Conservation (phyloP, 2,113 vertebrate genomes). For the Merops nubicus region DNA sequence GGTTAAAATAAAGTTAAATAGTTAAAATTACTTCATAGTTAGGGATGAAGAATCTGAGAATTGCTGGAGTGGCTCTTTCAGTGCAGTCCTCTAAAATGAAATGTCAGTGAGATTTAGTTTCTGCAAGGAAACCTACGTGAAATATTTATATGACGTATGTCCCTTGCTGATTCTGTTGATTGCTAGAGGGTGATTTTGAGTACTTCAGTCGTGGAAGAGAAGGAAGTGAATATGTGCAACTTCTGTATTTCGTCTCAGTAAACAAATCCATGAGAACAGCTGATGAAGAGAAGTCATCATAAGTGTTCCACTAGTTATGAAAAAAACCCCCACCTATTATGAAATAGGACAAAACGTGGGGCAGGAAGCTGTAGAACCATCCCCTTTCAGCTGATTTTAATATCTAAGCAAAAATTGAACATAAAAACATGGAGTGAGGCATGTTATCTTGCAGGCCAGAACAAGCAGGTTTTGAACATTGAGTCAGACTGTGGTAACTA, state of each 20-base stretch:
- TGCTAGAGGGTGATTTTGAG: not conserved
- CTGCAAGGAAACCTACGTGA: not conserved
- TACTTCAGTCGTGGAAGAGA: not conserved
- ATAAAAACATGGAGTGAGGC: not conserved
- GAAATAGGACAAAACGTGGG: not conserved
- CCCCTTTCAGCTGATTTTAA: not conserved
- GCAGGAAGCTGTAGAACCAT: not conserved
- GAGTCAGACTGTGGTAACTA: not conserved
- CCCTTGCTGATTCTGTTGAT: not conserved
- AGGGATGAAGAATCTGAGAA: not conserved
- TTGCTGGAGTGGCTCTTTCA: not conserved
- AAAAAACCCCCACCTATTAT: not conserved
- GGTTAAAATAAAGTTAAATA: not conserved
- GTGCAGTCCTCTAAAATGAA: not conserved
- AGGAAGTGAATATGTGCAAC: fast-evolving
- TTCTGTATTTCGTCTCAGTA: not conserved
- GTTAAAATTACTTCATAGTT: not conserved
- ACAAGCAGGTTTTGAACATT: not conserved
- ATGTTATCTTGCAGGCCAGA: not conserved
- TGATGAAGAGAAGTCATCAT: not conserved
- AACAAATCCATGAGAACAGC: not conserved
- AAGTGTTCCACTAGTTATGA: not conserved
- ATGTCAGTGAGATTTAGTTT: not conserved
- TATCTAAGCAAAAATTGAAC: not conserved
- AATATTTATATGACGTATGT: not conserved